These are phyloP conservation scores for Myrmecobius fasciatus DNA, from an alignment of 2,113 vertebrate genomes.

Conservation along the genomic window DNA sequence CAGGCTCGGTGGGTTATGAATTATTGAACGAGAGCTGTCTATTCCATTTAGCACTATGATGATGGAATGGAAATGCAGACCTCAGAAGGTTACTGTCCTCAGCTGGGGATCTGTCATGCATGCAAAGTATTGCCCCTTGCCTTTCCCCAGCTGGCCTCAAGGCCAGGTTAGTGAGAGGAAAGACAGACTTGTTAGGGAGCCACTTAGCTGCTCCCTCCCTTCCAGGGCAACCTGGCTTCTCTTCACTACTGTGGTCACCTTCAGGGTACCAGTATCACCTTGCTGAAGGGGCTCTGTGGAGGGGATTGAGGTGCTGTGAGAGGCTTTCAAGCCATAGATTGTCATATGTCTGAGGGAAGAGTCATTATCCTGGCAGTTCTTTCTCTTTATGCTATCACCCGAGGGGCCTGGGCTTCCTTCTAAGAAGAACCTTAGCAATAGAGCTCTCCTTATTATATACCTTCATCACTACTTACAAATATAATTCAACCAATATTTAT, in stretches of 20 bases:
- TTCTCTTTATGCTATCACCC: neutral
- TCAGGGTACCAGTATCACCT: neutral
- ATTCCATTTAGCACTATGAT: constrained; percentile 18
- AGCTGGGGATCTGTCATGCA: fast-evolving
- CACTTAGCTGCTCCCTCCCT: neutral
- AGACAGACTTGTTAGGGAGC: neutral
- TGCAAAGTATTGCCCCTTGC: neutral
- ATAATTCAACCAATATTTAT: neutral
- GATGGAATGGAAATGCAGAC: constrained; percentile 11
- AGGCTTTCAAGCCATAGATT: neutral
- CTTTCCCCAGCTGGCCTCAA: neutral
- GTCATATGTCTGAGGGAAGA: neutral
- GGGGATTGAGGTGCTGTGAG: neutral
- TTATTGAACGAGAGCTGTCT: constrained; percentile 61
- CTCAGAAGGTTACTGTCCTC: fast-evolving
- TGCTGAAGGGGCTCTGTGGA: neutral
- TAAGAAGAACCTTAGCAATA: neutral
- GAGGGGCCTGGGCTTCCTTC: neutral
- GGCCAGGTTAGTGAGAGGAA: neutral
- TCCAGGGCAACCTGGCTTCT: neutral
- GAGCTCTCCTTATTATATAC: neutral
- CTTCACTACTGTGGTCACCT: neutral
- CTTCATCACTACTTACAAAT: neutral
- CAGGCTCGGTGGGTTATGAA: neutral
- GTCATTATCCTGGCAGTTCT: neutral